phyloP scores from a whole-genome alignment of 1,140 invertebrate genomes.

The Drosophila carrolli region DNA sequence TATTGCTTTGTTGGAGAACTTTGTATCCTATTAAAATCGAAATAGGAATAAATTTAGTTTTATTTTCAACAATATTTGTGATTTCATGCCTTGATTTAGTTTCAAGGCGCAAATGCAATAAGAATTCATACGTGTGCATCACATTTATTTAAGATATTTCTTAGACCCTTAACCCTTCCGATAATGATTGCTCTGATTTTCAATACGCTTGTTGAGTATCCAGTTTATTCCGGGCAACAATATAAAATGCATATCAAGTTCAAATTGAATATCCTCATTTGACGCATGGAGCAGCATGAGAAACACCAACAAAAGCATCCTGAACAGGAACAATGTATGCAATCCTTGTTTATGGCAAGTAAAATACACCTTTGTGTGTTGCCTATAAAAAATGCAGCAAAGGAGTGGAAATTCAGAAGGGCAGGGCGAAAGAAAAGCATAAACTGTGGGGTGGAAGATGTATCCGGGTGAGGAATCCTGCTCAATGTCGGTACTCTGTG shows the following conservation, averaged over 20 bases:
- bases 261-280: constrained; percentile 73
- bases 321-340: constrained; percentile 58
- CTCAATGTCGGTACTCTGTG: constrained; percentile 11
- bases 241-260: constrained; percentile 66
- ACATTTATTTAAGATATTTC: constrained; percentile 6
- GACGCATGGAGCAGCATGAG: constrained; percentile 43
- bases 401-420: constrained; percentile 13
- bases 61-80: too few species aligned
- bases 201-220: constrained; percentile 46
- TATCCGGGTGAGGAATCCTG: constrained; percentile 4
- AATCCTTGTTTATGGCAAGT: constrained; percentile 53
- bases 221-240: constrained; percentile 19
- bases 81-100: too few species aligned
- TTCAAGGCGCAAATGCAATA: too few species aligned
- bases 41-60: too few species aligned
- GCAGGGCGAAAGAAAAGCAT: constrained; percentile 14
- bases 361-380: constrained; percentile 67
- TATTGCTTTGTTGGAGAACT: too few species aligned
- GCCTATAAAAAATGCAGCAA: constrained; percentile 51
- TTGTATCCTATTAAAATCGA: too few species aligned
- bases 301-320: constrained; percentile 19
- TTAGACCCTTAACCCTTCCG: not conserved
- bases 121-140: not conserved
- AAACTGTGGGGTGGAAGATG: constrained; percentile 26
- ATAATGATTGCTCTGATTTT: constrained; percentile 47